Evolutionary conservation across 1,140 invertebrate species (phyloP), one percentile per base, ranked within the genome.

Genomic region (Drosophila repleta): DNA sequence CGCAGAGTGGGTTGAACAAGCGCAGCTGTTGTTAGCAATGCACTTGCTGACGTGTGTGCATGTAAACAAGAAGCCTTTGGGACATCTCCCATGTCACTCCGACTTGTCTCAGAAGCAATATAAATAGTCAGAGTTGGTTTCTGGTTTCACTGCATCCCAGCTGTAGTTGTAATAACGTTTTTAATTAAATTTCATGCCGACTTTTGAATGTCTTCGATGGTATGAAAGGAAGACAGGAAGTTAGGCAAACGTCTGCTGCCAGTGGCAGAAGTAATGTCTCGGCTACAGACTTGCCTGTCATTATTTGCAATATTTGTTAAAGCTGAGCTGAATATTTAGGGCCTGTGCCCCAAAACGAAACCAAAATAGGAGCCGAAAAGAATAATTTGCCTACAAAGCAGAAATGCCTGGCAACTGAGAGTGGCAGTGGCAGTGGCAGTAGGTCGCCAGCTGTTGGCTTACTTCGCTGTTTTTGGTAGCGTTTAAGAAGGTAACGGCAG

Each of bases 111-210:
- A 18, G 39, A 26, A 10, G 15, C 15, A 26, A 55, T 37, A 32
- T 18, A 52, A 46, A 74, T 7, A 61, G 52, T 41, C 49, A 18
- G 70, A 64, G 35, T 43, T 56, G 48, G 64, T 49, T 37, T 53
- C 46, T 20, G 21, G 49, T 56, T 68, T 79, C 7, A 11, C 20
- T 46, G 21, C 20, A 52, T 63, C 64, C 78, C 51, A 37, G 53
- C 60, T 76, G 67, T 87, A 88, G 82, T 88, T 87, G 83, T 79
- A 70, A 73, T 76, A 73, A 83, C 79, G 76, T 88, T 88, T 88
- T 88, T 88, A 88, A 88, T 88, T 88, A 88, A 88, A 88, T 88
- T 87, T 88, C 61, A 79, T 88, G 76, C 79, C 79, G 79, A 88
- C 76, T 88, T 78, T 77, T 77, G 65, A 74, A 55, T 69, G 76